These are phyloP conservation scores for Lysandra bellargus DNA, from an alignment of 2,888 invertebrate species.

Conservation along the genomic window DNA sequence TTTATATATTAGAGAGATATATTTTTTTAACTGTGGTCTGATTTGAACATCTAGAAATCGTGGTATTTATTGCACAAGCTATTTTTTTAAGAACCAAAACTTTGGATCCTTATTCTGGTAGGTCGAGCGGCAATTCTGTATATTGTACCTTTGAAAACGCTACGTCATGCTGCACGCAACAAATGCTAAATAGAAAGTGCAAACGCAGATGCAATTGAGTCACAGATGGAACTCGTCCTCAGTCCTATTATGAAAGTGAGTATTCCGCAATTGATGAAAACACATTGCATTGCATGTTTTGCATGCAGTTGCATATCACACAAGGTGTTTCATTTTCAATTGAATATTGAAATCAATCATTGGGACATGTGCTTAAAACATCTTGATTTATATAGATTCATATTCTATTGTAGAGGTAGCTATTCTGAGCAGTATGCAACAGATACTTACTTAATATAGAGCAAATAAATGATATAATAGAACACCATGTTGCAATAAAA, in stretches of 20 bases:
- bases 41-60: too few relatives aligned
- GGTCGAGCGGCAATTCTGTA: too few relatives aligned
- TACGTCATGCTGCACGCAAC: constrained; percentile 1
- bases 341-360: constrained; percentile 42
- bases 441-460: neutral
- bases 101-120: too few relatives aligned
- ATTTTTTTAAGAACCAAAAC: too few relatives aligned
- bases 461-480: neutral
- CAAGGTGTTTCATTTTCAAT: constrained; percentile 44
- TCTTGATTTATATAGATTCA: constrained; percentile 19
- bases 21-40: too few relatives aligned
- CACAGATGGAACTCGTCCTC: constrained; percentile 17
- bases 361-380: constrained; percentile 32
- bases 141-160: neutral
- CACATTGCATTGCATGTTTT: constrained; percentile 60
- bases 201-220: constrained; percentile 15
- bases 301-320: constrained; percentile 43
- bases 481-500: neutral
- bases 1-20: too few relatives aligned
- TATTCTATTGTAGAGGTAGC: neutral
- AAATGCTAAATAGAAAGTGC: constrained; percentile 26
- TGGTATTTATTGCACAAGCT: too few relatives aligned
- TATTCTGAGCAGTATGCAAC: neutral
- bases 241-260: constrained; percentile 35
- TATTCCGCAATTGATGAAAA: constrained; percentile 56